A percentile compares a stretch with the other conserved stretches of the same genome.
Conservation (phyloP, 2,888 invertebrate species). For the Ichneumoninae sp. region DNA sequence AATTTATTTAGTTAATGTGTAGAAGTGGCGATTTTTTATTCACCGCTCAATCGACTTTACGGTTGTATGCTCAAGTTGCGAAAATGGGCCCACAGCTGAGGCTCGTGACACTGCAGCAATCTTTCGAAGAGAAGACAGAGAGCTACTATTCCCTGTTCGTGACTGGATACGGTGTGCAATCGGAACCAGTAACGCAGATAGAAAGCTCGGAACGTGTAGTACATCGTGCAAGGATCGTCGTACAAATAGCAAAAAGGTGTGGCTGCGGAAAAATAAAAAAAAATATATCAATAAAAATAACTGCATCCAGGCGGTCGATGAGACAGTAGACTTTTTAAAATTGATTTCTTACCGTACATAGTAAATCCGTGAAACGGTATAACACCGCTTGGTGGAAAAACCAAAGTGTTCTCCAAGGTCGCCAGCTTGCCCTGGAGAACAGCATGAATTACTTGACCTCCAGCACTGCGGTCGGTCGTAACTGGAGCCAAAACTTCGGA, state of each 20-base stretch:
- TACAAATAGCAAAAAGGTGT: slow-evolving; percentile 97
- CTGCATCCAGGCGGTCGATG: neutral
- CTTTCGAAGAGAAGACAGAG: slow-evolving; percentile 95
- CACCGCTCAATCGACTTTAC: slow-evolving; percentile 86
- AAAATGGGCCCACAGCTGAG: slow-evolving; percentile 96
- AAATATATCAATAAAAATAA: neutral
- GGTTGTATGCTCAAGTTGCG: slow-evolving; percentile 95
- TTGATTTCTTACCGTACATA: slow-evolving; percentile 93
- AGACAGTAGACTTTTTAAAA: neutral
- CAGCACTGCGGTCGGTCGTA: slow-evolving; percentile 85
- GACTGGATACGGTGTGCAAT: slow-evolving; percentile 95
- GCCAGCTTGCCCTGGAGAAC: slow-evolving; percentile 90
- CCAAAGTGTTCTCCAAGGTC: slow-evolving; percentile 89
- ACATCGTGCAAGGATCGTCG: slow-evolving; percentile 94
- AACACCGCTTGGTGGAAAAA: slow-evolving; percentile 96
- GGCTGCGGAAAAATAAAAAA: slow-evolving; percentile 86
- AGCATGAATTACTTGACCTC: slow-evolving; percentile 89
- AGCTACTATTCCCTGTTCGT: slow-evolving; percentile 96
- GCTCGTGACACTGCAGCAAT: slow-evolving; percentile 95
- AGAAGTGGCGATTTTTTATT: neutral
- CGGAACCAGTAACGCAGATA: slow-evolving; percentile 96
- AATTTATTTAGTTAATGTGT: slow-evolving; percentile 13
- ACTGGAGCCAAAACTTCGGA: slow-evolving; percentile 91
- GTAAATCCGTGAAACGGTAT: slow-evolving; percentile 99
- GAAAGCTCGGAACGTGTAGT: slow-evolving; percentile 95